Base-by-base conservation (phyloP, 2,888 invertebrate genomes). In the Apodemia zela region DNA sequence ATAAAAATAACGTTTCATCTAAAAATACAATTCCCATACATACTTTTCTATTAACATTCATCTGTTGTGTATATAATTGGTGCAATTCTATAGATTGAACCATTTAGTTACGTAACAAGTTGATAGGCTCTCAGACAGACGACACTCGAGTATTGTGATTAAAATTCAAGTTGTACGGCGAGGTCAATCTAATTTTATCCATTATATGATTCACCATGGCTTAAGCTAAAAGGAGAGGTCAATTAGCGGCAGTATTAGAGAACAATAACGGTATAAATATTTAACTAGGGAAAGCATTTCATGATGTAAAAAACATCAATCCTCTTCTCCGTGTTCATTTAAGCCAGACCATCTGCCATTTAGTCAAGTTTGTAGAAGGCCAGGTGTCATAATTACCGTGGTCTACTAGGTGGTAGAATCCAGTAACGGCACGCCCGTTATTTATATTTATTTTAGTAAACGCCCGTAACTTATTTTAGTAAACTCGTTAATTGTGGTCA, bases 141-240 rank as follows among this genome's bases (percentile, higher is more conserved):
- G 51, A 11, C 13, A 15, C 25, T 54, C 54, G 25, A 54, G 54
- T 54, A 17, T 25, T 21, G 54, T 1, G 54, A 25, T 54, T 54
- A 54, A 54, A 54, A 54, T 54, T 54, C 54, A 54, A 54, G 54
- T 54, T 54, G 54, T 29, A 54, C 54, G 15, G 29, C 25, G 54
- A 54, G 54, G 25, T 54, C 54, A 54, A 25, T 54, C 54, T 60
- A 60, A 63, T 61, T 45, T 61, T 18, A 65, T 65, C 62, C 63
- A 60, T 21, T 45, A 35, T 25, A 60, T 66, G 65, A 63, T 35
- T 65, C 64, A 66, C 61, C 59, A 38, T 47, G 54, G 15, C 15
- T 54, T 25, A 25, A 54, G 25, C 1, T 54, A 5, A 11, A 54
- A 3, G 4, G 5, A 25, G 7, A 15, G 54, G 25, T 54, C 54